A percentile compares a stretch with the other conserved stretches of the same genome.
These are phyloP conservation scores for Timema cristinae DNA, from an alignment of 2,888 invertebrate genomes.

Conservation along the genomic window DNA sequence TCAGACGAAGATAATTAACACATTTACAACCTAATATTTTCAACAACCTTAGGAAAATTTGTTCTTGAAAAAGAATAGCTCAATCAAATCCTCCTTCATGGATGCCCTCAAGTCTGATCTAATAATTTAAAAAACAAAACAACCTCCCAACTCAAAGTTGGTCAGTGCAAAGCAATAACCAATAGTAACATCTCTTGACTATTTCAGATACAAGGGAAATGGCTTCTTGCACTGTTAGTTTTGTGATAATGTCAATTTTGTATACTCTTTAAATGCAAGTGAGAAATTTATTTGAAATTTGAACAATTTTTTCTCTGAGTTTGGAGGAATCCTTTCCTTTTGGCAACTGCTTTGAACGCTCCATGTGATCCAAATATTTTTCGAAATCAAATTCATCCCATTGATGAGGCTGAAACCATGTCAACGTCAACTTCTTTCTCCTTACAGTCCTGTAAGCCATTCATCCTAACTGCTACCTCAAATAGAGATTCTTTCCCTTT, in stretches of 20 bases:
- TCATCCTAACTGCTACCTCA: conserved; percentile 12
- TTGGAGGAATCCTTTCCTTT: not conserved
- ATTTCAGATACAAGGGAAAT: not conserved
- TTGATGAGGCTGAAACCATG: not conserved
- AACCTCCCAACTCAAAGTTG: not conserved
- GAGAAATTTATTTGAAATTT: not conserved
- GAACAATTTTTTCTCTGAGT: not conserved
- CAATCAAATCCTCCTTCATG: too few species aligned
- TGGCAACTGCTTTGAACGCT: not conserved
- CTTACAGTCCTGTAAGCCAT: conserved; percentile 1
- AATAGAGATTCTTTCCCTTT: not conserved
- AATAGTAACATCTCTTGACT: conserved; percentile 4
- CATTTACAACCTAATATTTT: too few species aligned
- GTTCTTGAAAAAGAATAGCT: too few species aligned
- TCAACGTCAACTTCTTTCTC: not conserved
- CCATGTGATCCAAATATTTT: not conserved
- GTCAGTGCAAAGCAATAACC: not conserved
- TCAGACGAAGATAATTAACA: too few species aligned
- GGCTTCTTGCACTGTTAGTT: not conserved
- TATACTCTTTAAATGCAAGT: not conserved
- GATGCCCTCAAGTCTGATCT: too few species aligned
- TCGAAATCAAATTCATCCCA: not conserved
- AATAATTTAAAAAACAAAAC: conserved; percentile 3
- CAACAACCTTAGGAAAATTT: too few species aligned
- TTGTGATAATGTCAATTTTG: not conserved